Conservation (phyloP, 1,140 invertebrate genomes). For the Drosophila nasuta region DNA sequence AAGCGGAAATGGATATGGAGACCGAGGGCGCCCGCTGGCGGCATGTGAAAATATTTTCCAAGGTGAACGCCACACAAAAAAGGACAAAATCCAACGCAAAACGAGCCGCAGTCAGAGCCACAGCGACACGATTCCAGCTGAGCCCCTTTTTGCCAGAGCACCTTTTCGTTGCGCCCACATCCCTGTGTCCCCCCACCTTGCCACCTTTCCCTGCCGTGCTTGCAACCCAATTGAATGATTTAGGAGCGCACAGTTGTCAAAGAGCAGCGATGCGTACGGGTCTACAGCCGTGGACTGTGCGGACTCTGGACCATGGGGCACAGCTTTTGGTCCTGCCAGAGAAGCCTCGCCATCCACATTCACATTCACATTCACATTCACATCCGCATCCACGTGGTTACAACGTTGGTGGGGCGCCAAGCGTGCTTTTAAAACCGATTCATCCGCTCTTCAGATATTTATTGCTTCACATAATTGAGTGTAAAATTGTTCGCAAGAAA, state of each 20-base stretch:
- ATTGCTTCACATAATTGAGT: conserved; percentile 77
- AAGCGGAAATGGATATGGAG: conserved; percentile 76
- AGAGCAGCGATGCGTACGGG: conserved; percentile 79
- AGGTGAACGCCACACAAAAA: conserved; percentile 78
- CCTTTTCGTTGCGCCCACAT: conserved; percentile 23
- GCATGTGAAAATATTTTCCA: conserved; percentile 80
- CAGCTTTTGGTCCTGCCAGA: conserved; percentile 39
- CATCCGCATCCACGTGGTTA: conserved; percentile 12
- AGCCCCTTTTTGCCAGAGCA: conserved; percentile 36
- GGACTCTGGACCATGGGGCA: conserved; percentile 1
- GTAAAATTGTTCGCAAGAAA: conserved; percentile 61
- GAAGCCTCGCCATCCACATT: not conserved
- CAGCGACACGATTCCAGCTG: conserved; percentile 65
- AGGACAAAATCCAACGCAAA: conserved; percentile 36
- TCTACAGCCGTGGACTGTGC: conserved; percentile 22
- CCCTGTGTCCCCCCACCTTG: conserved; percentile 8
- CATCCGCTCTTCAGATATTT: conserved; percentile 73
- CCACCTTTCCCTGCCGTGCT: not conserved
- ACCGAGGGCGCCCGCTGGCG: conserved; percentile 52
- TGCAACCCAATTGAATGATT: conserved; percentile 74
- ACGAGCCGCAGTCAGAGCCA: conserved; percentile 48
- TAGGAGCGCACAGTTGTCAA: conserved; percentile 79
- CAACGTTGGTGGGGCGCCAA: conserved; percentile 59
- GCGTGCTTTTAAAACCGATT: conserved; percentile 78
- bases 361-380: conserved; percentile 9